Base-by-base conservation (phyloP, 1,140 invertebrate species). In the Orius insidiosus region DNA sequence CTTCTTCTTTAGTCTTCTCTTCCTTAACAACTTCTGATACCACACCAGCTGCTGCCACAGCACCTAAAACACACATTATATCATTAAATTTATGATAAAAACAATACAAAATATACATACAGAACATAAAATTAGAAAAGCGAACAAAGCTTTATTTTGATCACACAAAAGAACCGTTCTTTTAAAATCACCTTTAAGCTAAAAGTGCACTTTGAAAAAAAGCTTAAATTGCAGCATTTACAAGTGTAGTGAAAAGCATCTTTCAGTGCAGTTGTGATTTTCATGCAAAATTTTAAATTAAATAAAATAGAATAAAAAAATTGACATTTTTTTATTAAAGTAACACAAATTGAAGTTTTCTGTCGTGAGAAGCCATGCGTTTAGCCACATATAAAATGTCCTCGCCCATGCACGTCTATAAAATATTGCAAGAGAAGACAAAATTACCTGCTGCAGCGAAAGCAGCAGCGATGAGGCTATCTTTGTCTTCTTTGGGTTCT, bases 361-460 rank as follows among this genome's bases (percentile, higher is more conserved):
- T 7, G 24, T 24, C 24, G 37, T 39, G 5, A 3, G 24, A 24
- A 24, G 24, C 3, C 24, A 24, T 24, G 24, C 24, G 24, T 24
- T 24, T 24, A 24, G 24, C 24, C 24, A 24, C 24, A 41, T 15
- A 3, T 13, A 41, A 41, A 41, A 19, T 13, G 14, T 4, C 4
- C 18, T 5, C 5, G 18, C 13, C 15, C 15, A 15, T 35, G 33
- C 32, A 35, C 4, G 10, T 15, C 6, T 14, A 15, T n/a, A 14
- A 41, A 41, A 15, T 4, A 41, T n/a, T 43, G 10, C 9, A 13
- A 24, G 24, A 24, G 24, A 24, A 24, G 24, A 24, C 24, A 4
- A 24, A 24, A 24, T 24, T 38, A 50, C 47, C 51, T 34, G 48
- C 51, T 10, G 51, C 51, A 14, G 47, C 51, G 19, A 47, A 39